Evolutionary conservation across 2,797 vertebrate genomes (phyloP).

Genomic region (Molossus alvarezi): DNA sequence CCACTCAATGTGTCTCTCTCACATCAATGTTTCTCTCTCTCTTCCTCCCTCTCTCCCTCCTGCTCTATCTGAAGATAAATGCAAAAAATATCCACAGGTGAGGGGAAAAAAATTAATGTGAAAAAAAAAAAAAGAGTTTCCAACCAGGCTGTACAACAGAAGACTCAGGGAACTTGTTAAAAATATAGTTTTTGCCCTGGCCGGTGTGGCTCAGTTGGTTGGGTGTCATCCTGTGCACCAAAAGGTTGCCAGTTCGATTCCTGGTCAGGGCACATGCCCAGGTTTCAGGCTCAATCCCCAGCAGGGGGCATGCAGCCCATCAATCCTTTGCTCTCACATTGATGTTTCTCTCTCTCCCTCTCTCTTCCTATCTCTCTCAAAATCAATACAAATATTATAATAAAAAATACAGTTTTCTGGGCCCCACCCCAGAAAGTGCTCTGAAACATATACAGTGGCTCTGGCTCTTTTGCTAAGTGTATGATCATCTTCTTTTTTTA

Average conservation of each 20-base stretch:
- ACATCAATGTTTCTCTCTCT: no score
- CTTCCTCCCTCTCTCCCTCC: no score
- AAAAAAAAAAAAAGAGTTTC: not conserved
- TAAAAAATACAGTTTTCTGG: conserved; percentile 12
- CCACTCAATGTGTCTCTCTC: no score
- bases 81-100: no score
- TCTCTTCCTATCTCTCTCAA: not conserved
- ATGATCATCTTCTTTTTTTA: not conserved
- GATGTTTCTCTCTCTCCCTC: not conserved
- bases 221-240: not conserved
- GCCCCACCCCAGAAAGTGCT: not conserved
- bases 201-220: not conserved
- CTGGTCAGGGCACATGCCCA: not conserved
- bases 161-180: conserved; percentile 17
- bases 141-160: conserved; percentile 17
- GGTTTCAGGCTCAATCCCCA: not conserved
- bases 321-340: not conserved
- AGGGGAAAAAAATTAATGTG: no score
- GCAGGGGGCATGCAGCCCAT: not conserved
- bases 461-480: conserved; percentile 51
- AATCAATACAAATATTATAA: no score
- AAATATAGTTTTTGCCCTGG: not conserved
- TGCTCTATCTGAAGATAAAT: no score
- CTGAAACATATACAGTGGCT: conserved; percentile 29
- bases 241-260: not conserved